Evolutionary conservation across 2,797 vertebrate genomes (phyloP).

Genomic region (Artibeus lituratus): DNA sequence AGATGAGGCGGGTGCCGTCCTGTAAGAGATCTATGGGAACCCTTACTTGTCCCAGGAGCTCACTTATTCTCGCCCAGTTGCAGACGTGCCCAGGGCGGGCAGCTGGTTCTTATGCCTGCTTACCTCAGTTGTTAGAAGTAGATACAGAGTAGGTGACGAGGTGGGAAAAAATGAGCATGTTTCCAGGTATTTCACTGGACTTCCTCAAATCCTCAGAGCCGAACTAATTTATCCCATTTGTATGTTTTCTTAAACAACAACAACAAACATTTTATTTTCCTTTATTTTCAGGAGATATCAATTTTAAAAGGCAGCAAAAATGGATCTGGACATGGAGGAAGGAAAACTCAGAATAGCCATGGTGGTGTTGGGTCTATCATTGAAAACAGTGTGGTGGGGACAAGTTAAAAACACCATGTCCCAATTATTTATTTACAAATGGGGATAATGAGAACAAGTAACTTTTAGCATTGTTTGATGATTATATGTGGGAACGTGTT

Average conservation of each 20-base stretch:
- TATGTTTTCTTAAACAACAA: background rate
- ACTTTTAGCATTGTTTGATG: background rate
- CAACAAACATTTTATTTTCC: background rate
- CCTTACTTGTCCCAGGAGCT: background rate
- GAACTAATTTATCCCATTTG: background rate
- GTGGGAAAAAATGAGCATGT: background rate
- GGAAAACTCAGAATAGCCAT: background rate
- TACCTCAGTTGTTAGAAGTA: background rate
- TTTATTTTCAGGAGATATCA: background rate
- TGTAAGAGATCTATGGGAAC: background rate
- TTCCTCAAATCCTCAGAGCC: background rate
- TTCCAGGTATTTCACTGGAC: background rate
- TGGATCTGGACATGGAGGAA: background rate
- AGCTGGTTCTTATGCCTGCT: background rate
- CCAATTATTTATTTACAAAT: background rate
- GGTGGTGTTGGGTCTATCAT: background rate
- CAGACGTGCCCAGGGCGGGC: accelerated
- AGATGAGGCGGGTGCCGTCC: background rate
- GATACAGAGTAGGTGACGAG: background rate
- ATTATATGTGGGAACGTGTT: background rate
- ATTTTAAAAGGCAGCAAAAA: background rate
- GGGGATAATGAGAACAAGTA: background rate
- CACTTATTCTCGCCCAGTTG: background rate
- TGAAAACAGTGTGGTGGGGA: background rate
- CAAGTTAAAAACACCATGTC: background rate